Conservation (phyloP, 2,888 invertebrate species). For the Ornithoptera priamus region DNA sequence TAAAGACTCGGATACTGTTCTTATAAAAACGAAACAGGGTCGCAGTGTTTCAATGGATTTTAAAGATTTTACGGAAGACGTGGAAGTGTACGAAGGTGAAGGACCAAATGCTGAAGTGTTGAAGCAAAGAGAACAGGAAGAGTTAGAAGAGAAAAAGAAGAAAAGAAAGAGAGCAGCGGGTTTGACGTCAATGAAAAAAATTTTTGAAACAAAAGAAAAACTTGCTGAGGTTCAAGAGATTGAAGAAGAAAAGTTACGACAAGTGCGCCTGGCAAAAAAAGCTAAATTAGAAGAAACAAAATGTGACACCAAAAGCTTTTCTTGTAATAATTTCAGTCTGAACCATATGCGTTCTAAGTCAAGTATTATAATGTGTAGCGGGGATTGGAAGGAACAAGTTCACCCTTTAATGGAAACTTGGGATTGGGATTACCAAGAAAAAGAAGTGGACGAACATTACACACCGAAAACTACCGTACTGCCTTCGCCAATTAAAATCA, state of each 20-base stretch:
- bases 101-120: conserved; percentile 84
- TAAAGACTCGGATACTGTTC: conserved; percentile 86
- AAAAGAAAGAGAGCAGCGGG: conserved; percentile 83
- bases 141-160: conserved; percentile 76
- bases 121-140: conserved; percentile 79
- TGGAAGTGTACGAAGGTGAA: conserved; percentile 85
- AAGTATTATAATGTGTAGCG: conserved; percentile 71
- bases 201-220: conserved; percentile 88
- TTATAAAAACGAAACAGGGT: conserved; percentile 86
- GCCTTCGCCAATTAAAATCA: conserved; percentile 73
- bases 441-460: conserved; percentile 75
- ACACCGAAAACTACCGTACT: conserved; percentile 67
- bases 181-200: conserved; percentile 83
- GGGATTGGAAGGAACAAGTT: conserved; percentile 82
- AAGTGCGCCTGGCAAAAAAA: conserved; percentile 63
- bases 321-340: conserved; percentile 69
- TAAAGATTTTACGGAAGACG: conserved; percentile 78
- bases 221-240: conserved; percentile 81
- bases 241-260: conserved; percentile 77
- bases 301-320: conserved; percentile 72
- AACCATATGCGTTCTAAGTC: conserved; percentile 76
- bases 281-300: conserved; percentile 64
- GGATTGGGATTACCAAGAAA: conserved; percentile 83
- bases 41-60: conserved; percentile 87
- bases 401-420: conserved; percentile 82